Percentiles rank a stretch among this genome's conserved stretches.
phyloP scores from a whole-genome alignment of 2,113 vertebrate species.

The Ctenomys sociabilis region DNA sequence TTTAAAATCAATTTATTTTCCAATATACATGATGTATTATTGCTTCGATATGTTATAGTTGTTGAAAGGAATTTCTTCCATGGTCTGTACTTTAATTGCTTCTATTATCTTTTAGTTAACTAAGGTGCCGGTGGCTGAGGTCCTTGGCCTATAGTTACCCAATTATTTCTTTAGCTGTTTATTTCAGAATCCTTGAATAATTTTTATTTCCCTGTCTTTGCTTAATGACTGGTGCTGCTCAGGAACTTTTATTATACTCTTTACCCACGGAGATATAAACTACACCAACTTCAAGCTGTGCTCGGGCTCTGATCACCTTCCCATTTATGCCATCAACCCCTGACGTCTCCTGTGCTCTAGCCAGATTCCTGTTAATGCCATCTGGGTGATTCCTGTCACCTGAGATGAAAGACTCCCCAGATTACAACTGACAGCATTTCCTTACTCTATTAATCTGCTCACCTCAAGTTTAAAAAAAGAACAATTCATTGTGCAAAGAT shows the following conservation, averaged over 20 bases:
- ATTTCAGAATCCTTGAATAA: background rate
- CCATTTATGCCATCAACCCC: background rate
- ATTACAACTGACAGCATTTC: background rate
- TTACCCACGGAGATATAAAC: background rate
- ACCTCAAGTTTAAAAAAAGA: background rate
- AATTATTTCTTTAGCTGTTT: background rate
- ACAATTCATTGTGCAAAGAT: background rate
- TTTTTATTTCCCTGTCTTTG: background rate
- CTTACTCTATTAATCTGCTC: background rate
- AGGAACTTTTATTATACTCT: background rate
- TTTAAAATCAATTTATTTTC: background rate
- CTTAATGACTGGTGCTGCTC: background rate
- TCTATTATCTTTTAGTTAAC: background rate
- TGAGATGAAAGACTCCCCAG: background rate
- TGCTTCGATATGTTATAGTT: background rate
- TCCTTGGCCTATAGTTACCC: background rate
- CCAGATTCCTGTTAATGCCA: background rate
- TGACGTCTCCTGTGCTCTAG: background rate
- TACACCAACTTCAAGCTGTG: background rate
- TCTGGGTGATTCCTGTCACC: background rate
- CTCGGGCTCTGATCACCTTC: background rate
- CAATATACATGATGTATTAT: background rate
- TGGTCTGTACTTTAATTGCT: background rate
- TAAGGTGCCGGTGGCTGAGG: background rate
- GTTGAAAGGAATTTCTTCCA: background rate